Evolutionary conservation across 2,888 invertebrate species (phyloP).

Genomic region (Euzophera pinguis): DNA sequence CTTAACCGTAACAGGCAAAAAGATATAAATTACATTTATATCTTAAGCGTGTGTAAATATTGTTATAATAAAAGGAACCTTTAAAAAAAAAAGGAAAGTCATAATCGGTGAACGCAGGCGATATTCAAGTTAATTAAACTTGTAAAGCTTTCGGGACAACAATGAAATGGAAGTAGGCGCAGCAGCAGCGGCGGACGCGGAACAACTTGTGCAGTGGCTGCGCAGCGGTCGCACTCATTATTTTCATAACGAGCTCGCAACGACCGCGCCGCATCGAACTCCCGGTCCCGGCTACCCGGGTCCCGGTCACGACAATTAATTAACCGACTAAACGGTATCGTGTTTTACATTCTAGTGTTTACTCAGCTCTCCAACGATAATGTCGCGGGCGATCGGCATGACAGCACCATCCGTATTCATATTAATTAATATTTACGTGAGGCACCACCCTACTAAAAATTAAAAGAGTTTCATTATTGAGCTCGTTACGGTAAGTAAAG

Average conservation of each 20-base stretch:
- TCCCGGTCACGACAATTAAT: slow-evolving; percentile 73
- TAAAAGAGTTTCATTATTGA: slow-evolving; percentile 68
- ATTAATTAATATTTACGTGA: slow-evolving; percentile 73
- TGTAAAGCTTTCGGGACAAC: slow-evolving; percentile 47
- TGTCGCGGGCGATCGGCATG: slow-evolving; percentile 64
- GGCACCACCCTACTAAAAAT: slow-evolving; percentile 68
- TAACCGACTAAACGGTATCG: slow-evolving; percentile 76
- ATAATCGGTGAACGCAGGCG: slow-evolving; percentile 5
- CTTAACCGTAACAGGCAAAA: slow-evolving; percentile 4
- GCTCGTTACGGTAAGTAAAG: slow-evolving; percentile 56
- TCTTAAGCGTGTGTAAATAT: slow-evolving; percentile 5
- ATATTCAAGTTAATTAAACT: slow-evolving; percentile 40
- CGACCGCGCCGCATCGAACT: slow-evolving; percentile 33
- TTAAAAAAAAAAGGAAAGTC: not conserved
- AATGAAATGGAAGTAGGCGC: slow-evolving; percentile 48
- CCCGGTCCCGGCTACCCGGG: slow-evolving; percentile 43
- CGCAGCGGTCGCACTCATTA: slow-evolving; percentile 64
- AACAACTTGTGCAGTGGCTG: slow-evolving; percentile 54
- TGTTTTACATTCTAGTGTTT: slow-evolving; percentile 77
- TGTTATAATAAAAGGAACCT: not conserved
- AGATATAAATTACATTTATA: slow-evolving; percentile 1
- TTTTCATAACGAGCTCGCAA: slow-evolving; percentile 71
- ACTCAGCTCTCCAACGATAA: slow-evolving; percentile 72
- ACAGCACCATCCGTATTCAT: slow-evolving; percentile 57
- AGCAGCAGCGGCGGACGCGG: slow-evolving; percentile 30